A percentile compares a stretch with the other conserved stretches of the same genome.
Evolutionary conservation across 2,888 invertebrate species (phyloP).

Genomic region (Lysandra bellargus): DNA sequence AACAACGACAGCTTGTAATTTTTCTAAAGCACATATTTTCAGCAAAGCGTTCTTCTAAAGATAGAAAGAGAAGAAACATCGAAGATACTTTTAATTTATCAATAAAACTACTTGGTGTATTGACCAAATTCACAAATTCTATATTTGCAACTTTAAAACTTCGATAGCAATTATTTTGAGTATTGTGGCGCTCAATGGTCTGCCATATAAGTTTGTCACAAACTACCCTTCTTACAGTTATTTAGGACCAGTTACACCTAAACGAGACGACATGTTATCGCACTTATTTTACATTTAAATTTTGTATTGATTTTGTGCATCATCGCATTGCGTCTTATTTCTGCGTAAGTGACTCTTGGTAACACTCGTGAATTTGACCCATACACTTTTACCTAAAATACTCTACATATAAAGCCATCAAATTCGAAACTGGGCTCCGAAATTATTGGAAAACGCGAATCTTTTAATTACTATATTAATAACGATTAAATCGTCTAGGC

Average conservation of each 20-base stretch:
- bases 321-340: too few species aligned
- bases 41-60: background rate
- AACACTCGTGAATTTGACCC: background rate
- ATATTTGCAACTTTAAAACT: too few species aligned
- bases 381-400: slow-evolving; percentile 1
- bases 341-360: too few species aligned
- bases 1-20: background rate
- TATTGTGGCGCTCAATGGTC: too few species aligned
- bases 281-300: too few species aligned
- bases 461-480: background rate
- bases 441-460: slow-evolving; percentile 56
- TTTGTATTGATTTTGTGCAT: too few species aligned
- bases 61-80: background rate
- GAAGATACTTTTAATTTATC: background rate
- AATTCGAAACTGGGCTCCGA: slow-evolving; percentile 71
- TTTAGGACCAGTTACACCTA: too few species aligned
- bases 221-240: too few species aligned
- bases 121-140: background rate
- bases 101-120: background rate
- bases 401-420: slow-evolving; percentile 35
- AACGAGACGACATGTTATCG: too few species aligned
- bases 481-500: background rate
- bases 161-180: too few species aligned
- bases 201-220: too few species aligned
- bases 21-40: background rate